phyloP scores from a whole-genome alignment of 2,113 vertebrate genomes.

The Mastomys natalensis region DNA sequence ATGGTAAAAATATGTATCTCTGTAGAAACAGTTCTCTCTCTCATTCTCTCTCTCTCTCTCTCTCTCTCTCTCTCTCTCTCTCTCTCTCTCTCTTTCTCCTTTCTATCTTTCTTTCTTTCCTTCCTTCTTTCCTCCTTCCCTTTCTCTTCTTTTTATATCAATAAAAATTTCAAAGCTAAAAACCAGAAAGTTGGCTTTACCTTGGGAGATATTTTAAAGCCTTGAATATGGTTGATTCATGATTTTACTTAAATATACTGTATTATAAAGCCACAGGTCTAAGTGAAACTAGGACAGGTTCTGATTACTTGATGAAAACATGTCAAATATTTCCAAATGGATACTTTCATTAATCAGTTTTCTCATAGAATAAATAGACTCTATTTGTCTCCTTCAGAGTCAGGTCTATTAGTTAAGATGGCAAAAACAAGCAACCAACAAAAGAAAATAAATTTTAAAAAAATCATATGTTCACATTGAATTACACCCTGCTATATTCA shows the following conservation, averaged over 20 bases:
- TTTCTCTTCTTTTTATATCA: slow-evolving; percentile 2
- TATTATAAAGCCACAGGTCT: slow-evolving; percentile 21
- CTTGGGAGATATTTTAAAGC: slow-evolving; percentile 15
- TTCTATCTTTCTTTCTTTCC: too few species aligned
- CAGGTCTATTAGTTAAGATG: neutral
- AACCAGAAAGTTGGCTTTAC: slow-evolving; percentile 48
- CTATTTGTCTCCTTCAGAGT: slow-evolving; percentile 39
- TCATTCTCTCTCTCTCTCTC: neutral
- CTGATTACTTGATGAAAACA: slow-evolving; percentile 28
- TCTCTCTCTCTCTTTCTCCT: neutral
- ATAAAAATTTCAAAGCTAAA: slow-evolving; percentile 49
- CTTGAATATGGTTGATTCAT: slow-evolving; percentile 30
- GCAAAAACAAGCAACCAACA: neutral
- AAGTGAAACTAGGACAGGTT: slow-evolving; percentile 51
- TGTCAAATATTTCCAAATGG: neutral
- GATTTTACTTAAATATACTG: neutral
- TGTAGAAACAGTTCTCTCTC: neutral
- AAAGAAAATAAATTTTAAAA: neutral
- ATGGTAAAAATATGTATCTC: slow-evolving; percentile 33
- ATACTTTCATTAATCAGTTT: slow-evolving; percentile 35
- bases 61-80: accelerated
- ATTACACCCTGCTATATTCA: slow-evolving; percentile 63
- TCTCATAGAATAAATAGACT: neutral
- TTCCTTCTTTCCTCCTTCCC: neutral
- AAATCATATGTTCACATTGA: neutral